Evolutionary conservation across 2,797 vertebrate genomes (phyloP).

Genomic region (Myotis findleyi): DNA sequence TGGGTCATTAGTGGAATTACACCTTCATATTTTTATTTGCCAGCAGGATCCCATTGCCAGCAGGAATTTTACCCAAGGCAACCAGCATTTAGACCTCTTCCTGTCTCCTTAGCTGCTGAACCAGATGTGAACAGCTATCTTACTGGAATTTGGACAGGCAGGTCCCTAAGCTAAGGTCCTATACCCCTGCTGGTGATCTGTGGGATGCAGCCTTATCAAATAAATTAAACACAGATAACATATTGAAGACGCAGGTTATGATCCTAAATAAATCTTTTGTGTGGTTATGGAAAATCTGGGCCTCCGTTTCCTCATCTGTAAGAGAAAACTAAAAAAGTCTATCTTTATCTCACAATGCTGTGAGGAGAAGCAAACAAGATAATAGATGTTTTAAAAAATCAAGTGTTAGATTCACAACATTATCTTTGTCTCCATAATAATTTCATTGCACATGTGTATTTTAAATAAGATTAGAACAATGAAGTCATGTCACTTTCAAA

Average conservation of each 20-base stretch:
- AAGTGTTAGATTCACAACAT: neutral
- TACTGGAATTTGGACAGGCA: neutral
- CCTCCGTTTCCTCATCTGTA: neutral
- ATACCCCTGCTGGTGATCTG: neutral
- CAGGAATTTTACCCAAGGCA: neutral
- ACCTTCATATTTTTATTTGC: neutral
- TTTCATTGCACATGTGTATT: neutral
- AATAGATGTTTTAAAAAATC: neutral
- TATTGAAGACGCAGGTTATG: neutral
- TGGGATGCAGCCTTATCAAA: neutral
- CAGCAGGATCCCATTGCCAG: neutral
- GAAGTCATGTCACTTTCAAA: neutral
- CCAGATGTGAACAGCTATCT: neutral
- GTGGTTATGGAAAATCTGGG: neutral
- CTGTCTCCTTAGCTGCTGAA: neutral
- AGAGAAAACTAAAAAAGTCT: slow-evolving; percentile 21
- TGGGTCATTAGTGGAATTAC: slow-evolving; percentile 36
- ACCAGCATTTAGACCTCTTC: neutral
- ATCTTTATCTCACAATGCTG: neutral
- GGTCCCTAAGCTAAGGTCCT: neutral
- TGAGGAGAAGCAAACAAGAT: neutral
- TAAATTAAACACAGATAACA: neutral
- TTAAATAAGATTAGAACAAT: slow-evolving; percentile 28
- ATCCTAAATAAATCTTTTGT: neutral
- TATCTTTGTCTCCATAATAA: neutral